Evolutionary conservation across 2,113 vertebrate species (phyloP), one percentile per base, ranked within the genome.

Genomic region (Erpornis zantholeuca): DNA sequence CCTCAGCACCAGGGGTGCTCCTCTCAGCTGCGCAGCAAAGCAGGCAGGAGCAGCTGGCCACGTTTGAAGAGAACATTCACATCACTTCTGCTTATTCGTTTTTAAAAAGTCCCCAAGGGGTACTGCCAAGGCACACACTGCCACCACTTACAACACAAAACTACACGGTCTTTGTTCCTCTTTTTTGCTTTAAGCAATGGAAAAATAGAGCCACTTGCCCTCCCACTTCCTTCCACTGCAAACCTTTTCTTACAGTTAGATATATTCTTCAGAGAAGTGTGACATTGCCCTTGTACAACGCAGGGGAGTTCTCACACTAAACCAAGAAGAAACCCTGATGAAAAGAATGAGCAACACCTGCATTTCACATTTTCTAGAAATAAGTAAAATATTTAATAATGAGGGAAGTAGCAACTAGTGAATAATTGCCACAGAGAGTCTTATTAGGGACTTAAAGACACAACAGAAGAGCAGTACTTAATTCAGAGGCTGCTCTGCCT

Each of bases 81-180:
- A 70, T 47, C 31, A 81, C 92, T 94, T 96, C 94, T 95, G 82
- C 90, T 93, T 92, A 56, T 10, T 18, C 7, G 4, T 82, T 66
- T 95, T 69, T 36, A 23, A 95, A 42, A 96, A 82, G 79, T 56
- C 94, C 90, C 94, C 1, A 2, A 16, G 57, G 49, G 93, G 36
- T 7, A 17, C 38, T 53, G 64, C 11, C 9, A 63, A 72, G 82
- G 49, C 92, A 38, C 12, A 12, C 17, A 0, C 81, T 63, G 89
- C 64, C 57, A 49, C 38, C 65, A 13, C 91, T 95, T 59, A 63
- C 76, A 95, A 52, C 88, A 95, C 84, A 71, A 81, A 88, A 78
- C 85, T 87, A 28, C 78, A 40, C 1, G 5, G 23, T 86, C 89
- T 61, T 82, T 7, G 95, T 98, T 98, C 98, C 97, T 96, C 95